Evolutionary conservation across 2,888 invertebrate genomes (phyloP).

Genomic region (Aricia artaxerxes): DNA sequence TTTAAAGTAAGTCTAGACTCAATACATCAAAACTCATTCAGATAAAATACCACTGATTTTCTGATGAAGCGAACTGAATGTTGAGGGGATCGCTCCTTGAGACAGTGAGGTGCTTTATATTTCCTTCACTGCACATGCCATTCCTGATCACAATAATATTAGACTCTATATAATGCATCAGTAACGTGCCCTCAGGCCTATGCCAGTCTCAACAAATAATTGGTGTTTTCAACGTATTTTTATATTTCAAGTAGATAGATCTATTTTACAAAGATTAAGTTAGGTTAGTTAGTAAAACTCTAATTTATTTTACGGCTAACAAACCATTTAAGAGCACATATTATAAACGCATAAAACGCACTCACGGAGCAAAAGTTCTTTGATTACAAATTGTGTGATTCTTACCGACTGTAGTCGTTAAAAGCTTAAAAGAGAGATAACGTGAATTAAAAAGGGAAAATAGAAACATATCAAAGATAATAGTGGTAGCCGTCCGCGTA

Average conservation of each 20-base stretch:
- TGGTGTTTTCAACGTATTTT: no score
- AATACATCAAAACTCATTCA: not conserved
- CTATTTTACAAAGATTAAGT: no score
- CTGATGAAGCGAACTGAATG: not conserved
- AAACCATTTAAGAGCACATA: not conserved
- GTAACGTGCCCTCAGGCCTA: not conserved
- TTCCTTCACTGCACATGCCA: not conserved
- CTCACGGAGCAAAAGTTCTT: not conserved
- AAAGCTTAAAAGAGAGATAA: conserved; percentile 32
- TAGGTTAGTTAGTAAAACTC: no score
- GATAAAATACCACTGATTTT: not conserved
- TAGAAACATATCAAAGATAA: conserved; percentile 56
- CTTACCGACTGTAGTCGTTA: conserved; percentile 15
- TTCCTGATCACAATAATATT: not conserved
- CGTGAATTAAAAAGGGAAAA: conserved; percentile 41
- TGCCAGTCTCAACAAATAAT: no score
- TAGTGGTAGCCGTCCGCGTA: conserved; percentile 55
- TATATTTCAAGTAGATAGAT: no score
- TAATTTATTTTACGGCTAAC: no score
- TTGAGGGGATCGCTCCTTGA: not conserved
- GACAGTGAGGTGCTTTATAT: not conserved
- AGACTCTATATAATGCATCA: not conserved
- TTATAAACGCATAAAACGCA: not conserved
- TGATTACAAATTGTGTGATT: conserved; percentile 1
- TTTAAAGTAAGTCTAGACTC: not conserved